Evolutionary conservation across 2,113 vertebrate species (phyloP).

Genomic region (Pantherophis guttatus): DNA sequence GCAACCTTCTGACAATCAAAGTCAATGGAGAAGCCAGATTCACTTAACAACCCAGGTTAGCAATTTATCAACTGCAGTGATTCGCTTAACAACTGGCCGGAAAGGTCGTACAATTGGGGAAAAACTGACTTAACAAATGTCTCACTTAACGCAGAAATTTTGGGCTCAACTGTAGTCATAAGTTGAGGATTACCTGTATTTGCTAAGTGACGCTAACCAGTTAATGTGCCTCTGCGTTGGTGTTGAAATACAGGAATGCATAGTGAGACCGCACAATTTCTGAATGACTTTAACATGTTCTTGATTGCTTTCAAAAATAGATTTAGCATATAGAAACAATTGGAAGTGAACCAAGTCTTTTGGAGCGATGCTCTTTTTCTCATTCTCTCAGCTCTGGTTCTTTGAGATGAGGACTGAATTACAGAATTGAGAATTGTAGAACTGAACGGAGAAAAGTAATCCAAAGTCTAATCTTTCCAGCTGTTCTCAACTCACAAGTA

Average conservation of each 20-base stretch:
- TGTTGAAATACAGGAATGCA: neutral
- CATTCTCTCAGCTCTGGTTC: neutral
- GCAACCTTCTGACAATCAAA: too few species aligned
- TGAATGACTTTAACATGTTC: conserved; percentile 32
- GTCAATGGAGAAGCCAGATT: too few species aligned
- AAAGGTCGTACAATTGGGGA: too few species aligned
- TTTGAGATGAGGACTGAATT: neutral
- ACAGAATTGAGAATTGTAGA: too few species aligned
- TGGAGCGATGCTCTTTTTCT: neutral
- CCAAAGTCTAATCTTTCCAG: neutral
- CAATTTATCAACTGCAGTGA: too few species aligned
- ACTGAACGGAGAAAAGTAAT: neutral
- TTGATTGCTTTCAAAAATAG: neutral
- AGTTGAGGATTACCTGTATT: neutral
- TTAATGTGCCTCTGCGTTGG: conserved; percentile 29
- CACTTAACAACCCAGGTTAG: too few species aligned
- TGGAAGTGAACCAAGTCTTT: neutral
- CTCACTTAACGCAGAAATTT: too few species aligned
- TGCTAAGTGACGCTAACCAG: conserved; percentile 42
- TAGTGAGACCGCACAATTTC: conserved; percentile 9
- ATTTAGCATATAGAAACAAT: neutral
- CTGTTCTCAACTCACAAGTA: neutral
- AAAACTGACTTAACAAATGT: too few species aligned
- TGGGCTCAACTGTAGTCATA: too few species aligned
- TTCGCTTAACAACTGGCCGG: too few species aligned